Conservation (phyloP, 2,113 vertebrate species). For the Eira barbara region DNA sequence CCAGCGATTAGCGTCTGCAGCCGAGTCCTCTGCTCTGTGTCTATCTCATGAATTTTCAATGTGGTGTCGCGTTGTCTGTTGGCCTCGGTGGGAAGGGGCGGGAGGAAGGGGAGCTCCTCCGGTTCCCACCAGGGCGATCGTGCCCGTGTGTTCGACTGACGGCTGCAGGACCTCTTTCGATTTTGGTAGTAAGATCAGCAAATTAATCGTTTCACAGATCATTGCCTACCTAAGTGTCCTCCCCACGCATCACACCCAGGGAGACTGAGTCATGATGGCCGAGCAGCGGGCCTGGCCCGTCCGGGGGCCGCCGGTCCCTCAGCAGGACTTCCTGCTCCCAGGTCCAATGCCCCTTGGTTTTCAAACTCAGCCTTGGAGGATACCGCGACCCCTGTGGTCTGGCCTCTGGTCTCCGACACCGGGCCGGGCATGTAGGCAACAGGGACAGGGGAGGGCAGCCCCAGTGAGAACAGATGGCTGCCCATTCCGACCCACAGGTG, state of each 20-base stretch:
- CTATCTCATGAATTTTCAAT: neutral
- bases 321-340: accelerated
- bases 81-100: neutral
- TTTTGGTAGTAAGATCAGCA: slow-evolving; percentile 26
- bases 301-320: accelerated
- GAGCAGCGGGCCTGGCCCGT: accelerated
- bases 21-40: accelerated
- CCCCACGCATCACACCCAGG: accelerated
- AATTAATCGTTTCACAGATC: neutral
- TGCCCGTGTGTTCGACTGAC: accelerated
- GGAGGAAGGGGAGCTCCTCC: neutral
- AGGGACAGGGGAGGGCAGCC: accelerated
- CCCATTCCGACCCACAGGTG: neutral
- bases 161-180: neutral
- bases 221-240: neutral
- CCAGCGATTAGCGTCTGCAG: accelerated
- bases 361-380: neutral
- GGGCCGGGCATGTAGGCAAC: accelerated
- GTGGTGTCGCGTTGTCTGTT: neutral
- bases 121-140: neutral
- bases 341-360: accelerated
- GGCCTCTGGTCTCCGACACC: accelerated
- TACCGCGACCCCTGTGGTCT: accelerated
- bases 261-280: neutral
- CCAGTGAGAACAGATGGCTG: accelerated